Evolutionary conservation across 2,113 vertebrate species (phyloP), one percentile per base, ranked within the genome.

Genomic region (Globicephala melas): DNA sequence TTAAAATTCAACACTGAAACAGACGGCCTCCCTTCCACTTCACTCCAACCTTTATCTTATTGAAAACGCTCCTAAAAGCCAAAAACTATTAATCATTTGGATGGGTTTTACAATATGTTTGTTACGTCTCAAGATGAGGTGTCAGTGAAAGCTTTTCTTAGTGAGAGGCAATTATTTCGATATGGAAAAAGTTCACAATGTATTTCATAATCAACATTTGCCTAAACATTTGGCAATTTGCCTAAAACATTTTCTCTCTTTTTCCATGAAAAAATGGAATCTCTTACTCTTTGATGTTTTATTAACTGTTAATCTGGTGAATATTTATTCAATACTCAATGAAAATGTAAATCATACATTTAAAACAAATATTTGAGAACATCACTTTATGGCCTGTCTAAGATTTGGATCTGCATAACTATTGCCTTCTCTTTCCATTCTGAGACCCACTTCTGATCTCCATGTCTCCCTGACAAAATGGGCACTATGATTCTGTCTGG

Each of bases 1-100:
- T 94, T 96, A 90, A 90, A 95, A 97, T 87, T 87, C 83, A 84
- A 88, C 89, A 73, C 58, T 88, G 80, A 97, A 96, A 90, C 89
- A 98, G 96, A 96, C 88, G 89, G 96, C 41, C 23, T 95, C 86
- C 53, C 70, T 96, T 95, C 33, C 41, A 88, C 65, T 87, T 58
- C 41, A 68, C 70, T 47, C 41, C 62, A 87, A 33, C 92, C 92
- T 95, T 96, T 91, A 84, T 90, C 89, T 92, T 96, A 93, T 31
- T 88, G 74, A 96, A 97, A 97, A 90, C 9, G 11, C 74, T 68
- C 86, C 65, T 76, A 87, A 92, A 84, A 89, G 63, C 82, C 89
- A 80, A 80, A 96, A 95, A 44, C 55, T 23, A 96, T 93, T 96
- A 33, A 89, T 97, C 95, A 96, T 62, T 95, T 92, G 55, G 47